Conservation (phyloP, 1,140 invertebrate genomes). For the Nymphalis io region DNA sequence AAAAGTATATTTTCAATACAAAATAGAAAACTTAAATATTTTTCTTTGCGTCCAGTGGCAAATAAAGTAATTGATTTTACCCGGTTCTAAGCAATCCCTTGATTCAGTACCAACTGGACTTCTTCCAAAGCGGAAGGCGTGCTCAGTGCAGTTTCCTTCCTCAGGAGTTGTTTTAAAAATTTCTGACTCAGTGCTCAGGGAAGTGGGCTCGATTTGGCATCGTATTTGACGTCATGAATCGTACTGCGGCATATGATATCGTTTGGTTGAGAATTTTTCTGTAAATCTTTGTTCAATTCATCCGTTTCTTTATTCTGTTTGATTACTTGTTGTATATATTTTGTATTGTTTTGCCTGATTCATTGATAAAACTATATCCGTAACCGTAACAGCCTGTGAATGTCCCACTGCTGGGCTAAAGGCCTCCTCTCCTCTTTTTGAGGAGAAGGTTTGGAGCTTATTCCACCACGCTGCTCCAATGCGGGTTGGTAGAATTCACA, state of each 20-base stretch:
- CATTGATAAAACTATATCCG: too few species aligned
- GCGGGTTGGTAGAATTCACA: too few species aligned
- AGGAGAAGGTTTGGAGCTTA: too few species aligned
- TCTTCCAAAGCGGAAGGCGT: conserved; percentile 39
- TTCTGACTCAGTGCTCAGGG: conserved; percentile 34
- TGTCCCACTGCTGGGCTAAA: too few species aligned
- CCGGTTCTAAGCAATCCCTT: conserved; percentile 18
- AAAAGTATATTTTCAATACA: not conserved
- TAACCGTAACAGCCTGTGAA: too few species aligned
- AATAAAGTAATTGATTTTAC: conserved; percentile 2
- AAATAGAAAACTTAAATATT: not conserved
- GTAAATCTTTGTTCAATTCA: not conserved
- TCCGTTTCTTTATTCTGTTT: conserved; percentile 8
- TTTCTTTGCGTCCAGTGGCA: not conserved
- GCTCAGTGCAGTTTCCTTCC: conserved; percentile 40
- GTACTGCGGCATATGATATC: conserved; percentile 9
- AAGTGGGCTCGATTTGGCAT: conserved; percentile 41
- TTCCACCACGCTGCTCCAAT: too few species aligned
- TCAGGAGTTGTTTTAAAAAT: conserved; percentile 44
- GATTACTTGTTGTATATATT: not conserved
- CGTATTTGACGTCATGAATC: conserved; percentile 28
- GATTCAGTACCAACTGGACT: conserved; percentile 33
- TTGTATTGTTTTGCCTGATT: not conserved
- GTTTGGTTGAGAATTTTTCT: not conserved
- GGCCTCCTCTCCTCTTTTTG: too few species aligned